Conservation (phyloP, 2,797 vertebrate genomes). For the Cryptoblepharus egeriae region DNA sequence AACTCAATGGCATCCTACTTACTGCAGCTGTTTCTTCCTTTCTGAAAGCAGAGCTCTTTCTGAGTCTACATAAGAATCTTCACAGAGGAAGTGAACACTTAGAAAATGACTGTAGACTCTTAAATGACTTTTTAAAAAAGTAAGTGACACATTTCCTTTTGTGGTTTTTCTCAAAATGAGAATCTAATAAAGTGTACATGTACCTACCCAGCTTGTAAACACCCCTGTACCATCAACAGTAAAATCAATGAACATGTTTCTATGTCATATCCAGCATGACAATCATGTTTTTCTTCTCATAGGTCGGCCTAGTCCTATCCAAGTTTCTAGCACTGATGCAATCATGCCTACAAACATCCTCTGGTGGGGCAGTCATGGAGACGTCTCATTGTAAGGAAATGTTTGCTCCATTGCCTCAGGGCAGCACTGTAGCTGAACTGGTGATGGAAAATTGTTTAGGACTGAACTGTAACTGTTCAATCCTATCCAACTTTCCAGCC, state of each 20-base stretch:
- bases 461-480: no score
- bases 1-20: conserved; percentile 38
- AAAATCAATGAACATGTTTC: background rate
- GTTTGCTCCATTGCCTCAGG: no score
- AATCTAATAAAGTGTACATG: conserved; percentile 3
- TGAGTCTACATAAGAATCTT: conserved; percentile 22
- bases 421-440: no score
- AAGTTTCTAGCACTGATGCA: no score
- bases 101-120: background rate
- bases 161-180: conserved; percentile 51
- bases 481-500: no score
- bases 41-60: conserved; percentile 1
- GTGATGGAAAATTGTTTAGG: no score
- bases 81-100: background rate
- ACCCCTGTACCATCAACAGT: background rate
- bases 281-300: no score
- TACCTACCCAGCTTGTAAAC: background rate
- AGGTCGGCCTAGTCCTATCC: background rate
- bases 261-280: background rate
- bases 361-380: no score
- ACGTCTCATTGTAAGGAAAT: no score
- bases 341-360: no score
- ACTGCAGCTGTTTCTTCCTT: conserved; percentile 27
- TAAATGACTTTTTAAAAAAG: conserved; percentile 25
- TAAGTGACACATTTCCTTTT: conserved; percentile 65